phyloP scores from a whole-genome alignment of 2,113 vertebrate genomes.

The Shinisaurus crocodilurus region DNA sequence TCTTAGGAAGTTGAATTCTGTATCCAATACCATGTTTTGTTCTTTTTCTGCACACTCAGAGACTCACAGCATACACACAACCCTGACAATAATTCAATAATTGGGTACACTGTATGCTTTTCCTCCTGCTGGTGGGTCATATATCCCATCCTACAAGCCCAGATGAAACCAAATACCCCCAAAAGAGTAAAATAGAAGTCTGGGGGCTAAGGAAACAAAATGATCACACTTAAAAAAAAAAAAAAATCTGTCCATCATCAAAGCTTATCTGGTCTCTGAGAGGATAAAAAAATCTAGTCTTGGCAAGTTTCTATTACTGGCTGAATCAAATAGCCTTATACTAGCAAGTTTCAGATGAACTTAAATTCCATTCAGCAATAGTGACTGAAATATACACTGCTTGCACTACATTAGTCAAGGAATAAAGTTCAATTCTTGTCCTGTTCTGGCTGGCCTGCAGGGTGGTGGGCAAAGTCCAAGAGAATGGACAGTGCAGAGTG shows the following conservation, averaged over 20 bases:
- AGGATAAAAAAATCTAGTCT: constrained; percentile 58
- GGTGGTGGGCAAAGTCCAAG: background rate
- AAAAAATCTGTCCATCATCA: background rate
- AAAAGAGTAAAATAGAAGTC: background rate
- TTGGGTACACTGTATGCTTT: background rate
- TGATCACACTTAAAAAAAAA: background rate
- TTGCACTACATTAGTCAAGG: constrained; percentile 63
- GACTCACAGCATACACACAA: background rate
- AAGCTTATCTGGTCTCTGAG: background rate
- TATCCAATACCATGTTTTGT: background rate
- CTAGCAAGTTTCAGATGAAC: constrained; percentile 45
- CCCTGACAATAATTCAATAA: no score
- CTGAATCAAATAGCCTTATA: background rate
- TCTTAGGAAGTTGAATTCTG: background rate
- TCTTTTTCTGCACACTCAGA: background rate
- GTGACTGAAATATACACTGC: constrained; percentile 40
- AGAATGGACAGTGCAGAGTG: no score
- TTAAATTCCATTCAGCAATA: constrained; percentile 62
- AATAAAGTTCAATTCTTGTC: constrained; percentile 32
- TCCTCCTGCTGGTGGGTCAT: background rate
- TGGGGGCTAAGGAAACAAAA: background rate
- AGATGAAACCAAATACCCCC: no score
- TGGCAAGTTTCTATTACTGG: constrained; percentile 55
- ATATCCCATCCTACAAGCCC: background rate
- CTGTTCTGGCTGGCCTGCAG: background rate